Conservation (phyloP, 2,113 vertebrate genomes). For the Marmota flaviventris region DNA sequence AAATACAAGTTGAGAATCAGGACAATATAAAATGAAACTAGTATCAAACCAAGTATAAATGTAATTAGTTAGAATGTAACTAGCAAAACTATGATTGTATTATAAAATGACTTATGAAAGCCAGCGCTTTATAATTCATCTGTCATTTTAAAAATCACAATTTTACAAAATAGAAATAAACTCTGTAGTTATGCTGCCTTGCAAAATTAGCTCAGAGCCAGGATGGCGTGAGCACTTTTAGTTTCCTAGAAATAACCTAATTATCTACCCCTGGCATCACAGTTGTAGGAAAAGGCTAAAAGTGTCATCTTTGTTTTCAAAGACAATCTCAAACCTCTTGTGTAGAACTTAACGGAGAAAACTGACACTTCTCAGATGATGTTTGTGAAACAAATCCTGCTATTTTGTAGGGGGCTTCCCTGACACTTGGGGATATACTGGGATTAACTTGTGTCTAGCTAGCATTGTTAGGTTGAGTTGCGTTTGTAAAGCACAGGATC, state of each 20-base stretch:
- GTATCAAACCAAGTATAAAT: neutral
- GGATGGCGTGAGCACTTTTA: neutral
- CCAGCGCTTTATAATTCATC: neutral
- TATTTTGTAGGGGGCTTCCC: conserved; percentile 5
- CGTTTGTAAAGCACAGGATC: neutral
- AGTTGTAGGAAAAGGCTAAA: neutral
- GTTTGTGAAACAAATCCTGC: neutral
- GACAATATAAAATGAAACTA: neutral
- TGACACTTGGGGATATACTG: neutral
- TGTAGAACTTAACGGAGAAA: neutral
- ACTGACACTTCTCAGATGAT: neutral
- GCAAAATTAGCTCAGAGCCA: neutral
- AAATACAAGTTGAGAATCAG: neutral
- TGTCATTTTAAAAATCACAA: neutral
- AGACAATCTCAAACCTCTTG: neutral
- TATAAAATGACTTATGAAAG: conserved; percentile 48
- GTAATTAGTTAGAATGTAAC: neutral
- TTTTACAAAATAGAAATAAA: conserved; percentile 28
- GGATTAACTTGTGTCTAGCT: neutral
- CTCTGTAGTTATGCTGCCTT: neutral
- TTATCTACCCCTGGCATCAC: neutral
- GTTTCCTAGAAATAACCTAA: conserved; percentile 22
- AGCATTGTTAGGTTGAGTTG: neutral
- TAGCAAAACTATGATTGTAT: conserved; percentile 8
- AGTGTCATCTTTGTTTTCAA: neutral